These are phyloP conservation scores for Hyalella azteca DNA, from an alignment of 2,888 invertebrate species.

Conservation along the genomic window DNA sequence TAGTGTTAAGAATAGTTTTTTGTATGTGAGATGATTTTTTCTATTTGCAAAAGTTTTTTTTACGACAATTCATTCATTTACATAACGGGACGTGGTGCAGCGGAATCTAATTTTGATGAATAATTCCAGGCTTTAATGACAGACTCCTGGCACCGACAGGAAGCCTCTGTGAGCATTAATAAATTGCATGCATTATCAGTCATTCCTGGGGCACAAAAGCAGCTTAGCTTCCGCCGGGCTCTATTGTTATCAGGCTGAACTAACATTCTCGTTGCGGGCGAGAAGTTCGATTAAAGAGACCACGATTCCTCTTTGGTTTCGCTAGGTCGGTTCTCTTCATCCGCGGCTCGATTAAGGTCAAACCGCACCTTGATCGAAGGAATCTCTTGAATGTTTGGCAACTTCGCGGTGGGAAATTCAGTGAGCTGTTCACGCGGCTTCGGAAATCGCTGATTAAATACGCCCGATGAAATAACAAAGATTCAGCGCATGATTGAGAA, in stretches of 20 bases:
- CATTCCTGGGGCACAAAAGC: constrained; percentile 12
- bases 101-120: constrained; percentile 3
- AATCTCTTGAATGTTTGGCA: neutral
- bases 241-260: neutral
- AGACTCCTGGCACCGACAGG: neutral
- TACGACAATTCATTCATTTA: neutral
- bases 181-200: constrained; percentile 11
- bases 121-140: neutral
- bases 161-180: neutral
- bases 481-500: neutral
- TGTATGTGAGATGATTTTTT: too few relatives aligned
- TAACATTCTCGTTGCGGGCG: neutral
- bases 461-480: neutral
- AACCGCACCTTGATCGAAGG: constrained; percentile 19
- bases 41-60: neutral
- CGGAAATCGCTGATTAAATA: constrained; percentile 18
- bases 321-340: neutral
- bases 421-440: neutral
- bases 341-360: neutral
- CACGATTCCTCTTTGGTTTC: neutral
- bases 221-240: neutral
- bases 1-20: too few relatives aligned
- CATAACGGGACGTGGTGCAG: neutral
- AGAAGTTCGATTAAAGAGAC: too few relatives aligned
- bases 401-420: neutral